Percentiles rank a stretch among this genome's conserved stretches.
phyloP scores from a whole-genome alignment of 2,113 vertebrate genomes.

The Enhydra lutris region DNA sequence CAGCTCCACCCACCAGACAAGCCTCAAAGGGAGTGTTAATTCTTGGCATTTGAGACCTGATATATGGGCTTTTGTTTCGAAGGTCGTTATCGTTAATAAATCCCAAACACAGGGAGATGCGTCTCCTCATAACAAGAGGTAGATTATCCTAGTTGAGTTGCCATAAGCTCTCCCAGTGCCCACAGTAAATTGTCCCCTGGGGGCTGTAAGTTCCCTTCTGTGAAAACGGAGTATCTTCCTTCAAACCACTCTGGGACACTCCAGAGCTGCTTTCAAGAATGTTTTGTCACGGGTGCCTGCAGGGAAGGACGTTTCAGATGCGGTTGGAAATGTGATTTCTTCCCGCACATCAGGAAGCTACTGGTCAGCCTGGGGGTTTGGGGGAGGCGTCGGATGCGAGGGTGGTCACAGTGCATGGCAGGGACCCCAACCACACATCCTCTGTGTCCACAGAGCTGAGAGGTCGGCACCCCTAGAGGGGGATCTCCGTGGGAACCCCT shows the following conservation, averaged over 20 bases:
- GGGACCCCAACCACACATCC: background rate
- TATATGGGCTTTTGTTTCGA: slow-evolving; percentile 48
- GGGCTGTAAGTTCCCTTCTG: slow-evolving; percentile 16
- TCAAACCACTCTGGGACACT: background rate
- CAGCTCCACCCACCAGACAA: background rate
- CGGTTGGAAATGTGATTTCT: background rate
- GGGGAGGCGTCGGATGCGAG: background rate
- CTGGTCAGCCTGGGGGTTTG: background rate
- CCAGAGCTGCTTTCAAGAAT: background rate
- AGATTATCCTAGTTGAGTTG: slow-evolving; percentile 27
- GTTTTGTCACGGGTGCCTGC: background rate
- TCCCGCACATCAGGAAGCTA: background rate
- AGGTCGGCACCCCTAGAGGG: background rate
- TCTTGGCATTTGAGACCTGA: slow-evolving; percentile 45
- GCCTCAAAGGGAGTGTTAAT: slow-evolving; percentile 32
- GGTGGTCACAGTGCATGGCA: no score
- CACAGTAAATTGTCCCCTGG: background rate
- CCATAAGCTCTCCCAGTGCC: background rate
- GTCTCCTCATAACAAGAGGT: slow-evolving; percentile 4
- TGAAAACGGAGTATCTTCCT: background rate
- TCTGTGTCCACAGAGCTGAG: background rate
- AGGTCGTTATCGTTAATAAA: slow-evolving; percentile 59
- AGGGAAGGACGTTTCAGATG: background rate
- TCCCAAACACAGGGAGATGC: background rate
- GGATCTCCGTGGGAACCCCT: background rate